A percentile compares a stretch with the other conserved stretches of the same genome.
These are phyloP conservation scores for Bathynomus jamesi DNA, from an alignment of 1,140 invertebrate species.

Conservation along the genomic window DNA sequence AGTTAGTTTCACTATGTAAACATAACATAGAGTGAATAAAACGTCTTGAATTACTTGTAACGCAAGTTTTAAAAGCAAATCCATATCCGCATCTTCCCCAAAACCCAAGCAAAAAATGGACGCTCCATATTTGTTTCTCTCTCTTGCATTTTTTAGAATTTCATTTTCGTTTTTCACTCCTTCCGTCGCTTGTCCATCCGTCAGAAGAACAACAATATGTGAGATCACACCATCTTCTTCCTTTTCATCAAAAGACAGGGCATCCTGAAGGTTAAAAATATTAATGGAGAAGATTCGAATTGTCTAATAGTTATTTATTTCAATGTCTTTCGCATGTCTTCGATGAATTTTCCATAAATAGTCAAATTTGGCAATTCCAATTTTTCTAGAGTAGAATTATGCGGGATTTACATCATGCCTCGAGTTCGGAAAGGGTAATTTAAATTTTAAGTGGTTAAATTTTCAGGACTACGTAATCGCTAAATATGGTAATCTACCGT, in stretches of 20 bases:
- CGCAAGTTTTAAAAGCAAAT: constrained; percentile 43
- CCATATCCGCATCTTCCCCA: constrained; percentile 58
- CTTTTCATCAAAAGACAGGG: background rate
- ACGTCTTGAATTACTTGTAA: constrained; percentile 25
- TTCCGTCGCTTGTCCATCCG: constrained; percentile 52
- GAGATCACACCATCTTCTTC: background rate
- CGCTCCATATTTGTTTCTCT: constrained; percentile 30
- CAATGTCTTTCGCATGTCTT: too few relatives aligned
- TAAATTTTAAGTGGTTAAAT: too few relatives aligned
- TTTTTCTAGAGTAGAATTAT: too few relatives aligned
- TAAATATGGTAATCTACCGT: too few relatives aligned
- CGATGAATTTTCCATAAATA: too few relatives aligned
- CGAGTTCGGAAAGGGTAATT: too few relatives aligned
- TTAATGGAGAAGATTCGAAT: too few relatives aligned
- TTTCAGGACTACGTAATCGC: too few relatives aligned
- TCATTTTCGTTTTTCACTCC: constrained; percentile 49
- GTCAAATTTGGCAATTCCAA: too few relatives aligned
- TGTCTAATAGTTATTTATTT: background rate
- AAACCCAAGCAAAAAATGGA: constrained; percentile 60
- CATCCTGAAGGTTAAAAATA: background rate
- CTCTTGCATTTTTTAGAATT: constrained; percentile 47
- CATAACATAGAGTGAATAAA: too few relatives aligned
- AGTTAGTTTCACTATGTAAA: too few relatives aligned
- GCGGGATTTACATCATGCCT: too few relatives aligned
- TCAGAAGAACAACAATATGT: background rate